phyloP scores from a whole-genome alignment of 2,113 vertebrate species.

The Neogobius melanostomus region DNA sequence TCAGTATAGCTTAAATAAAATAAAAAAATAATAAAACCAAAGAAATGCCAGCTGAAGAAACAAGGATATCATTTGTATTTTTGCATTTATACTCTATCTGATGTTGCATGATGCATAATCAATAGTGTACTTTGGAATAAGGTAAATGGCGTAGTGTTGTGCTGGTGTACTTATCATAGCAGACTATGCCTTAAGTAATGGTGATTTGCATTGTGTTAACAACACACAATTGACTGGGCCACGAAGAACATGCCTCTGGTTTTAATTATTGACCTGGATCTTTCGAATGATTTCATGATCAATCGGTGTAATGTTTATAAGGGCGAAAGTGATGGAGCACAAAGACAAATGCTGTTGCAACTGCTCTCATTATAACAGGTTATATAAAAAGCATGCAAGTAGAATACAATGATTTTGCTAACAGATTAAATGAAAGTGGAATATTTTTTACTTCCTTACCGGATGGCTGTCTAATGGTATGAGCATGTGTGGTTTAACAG shows the following conservation, averaged over 20 bases:
- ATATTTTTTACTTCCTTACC: conserved; percentile 33
- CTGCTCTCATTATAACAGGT: conserved; percentile 69
- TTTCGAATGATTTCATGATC: conserved; percentile 73
- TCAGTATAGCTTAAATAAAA: conserved; percentile 36
- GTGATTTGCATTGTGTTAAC: conserved; percentile 2
- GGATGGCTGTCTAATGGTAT: conserved; percentile 69
- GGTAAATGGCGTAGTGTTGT: conserved; percentile 6
- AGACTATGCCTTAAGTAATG: conserved; percentile 52
- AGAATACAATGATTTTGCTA: no score
- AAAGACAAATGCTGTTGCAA: conserved; percentile 65
- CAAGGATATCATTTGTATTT: neutral
- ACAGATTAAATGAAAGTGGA: no score
- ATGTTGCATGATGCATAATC: neutral
- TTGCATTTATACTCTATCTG: neutral
- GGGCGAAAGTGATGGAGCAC: conserved; percentile 46
- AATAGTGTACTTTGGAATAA: conserved; percentile 3
- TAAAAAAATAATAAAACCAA: conserved; percentile 12
- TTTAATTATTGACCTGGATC: conserved; percentile 70
- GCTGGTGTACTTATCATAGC: conserved; percentile 45
- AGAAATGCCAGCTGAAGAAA: neutral
- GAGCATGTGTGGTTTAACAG: conserved; percentile 62
- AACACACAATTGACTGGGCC: conserved; percentile 44
- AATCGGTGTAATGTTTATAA: conserved; percentile 76
- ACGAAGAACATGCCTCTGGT: conserved; percentile 29
- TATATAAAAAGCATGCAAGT: conserved; percentile 24